phyloP scores from a whole-genome alignment of 2,888 invertebrate genomes.

The Parnassius orleans region DNA sequence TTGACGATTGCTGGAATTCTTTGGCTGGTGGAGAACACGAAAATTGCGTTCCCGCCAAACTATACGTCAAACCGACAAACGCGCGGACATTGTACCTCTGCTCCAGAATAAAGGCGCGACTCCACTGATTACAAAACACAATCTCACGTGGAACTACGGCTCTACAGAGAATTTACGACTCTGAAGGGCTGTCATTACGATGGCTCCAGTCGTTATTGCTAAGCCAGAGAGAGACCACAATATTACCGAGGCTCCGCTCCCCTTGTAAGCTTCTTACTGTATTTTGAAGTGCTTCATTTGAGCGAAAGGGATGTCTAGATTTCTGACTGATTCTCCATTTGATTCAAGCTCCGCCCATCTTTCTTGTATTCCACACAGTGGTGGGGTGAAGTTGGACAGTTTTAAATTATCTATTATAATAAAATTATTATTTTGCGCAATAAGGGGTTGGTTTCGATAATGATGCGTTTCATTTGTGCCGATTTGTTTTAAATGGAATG shows the following conservation, averaged over 20 bases:
- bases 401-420: constrained; percentile 81
- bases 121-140: constrained; percentile 78
- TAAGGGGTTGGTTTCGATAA: constrained; percentile 79
- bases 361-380: constrained; percentile 66
- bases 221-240: constrained; percentile 55
- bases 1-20: constrained; percentile 41
- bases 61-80: constrained; percentile 76
- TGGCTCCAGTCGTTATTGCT: constrained; percentile 51
- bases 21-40: constrained; percentile 41
- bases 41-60: constrained; percentile 70
- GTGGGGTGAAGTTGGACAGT: constrained; percentile 77
- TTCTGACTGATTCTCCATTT: constrained; percentile 56
- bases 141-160: constrained; percentile 74
- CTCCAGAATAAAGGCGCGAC: constrained; percentile 73
- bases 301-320: constrained; percentile 63
- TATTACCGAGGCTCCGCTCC: constrained; percentile 58
- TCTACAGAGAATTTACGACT: constrained; percentile 64
- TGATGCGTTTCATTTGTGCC: constrained; percentile 75
- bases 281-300: constrained; percentile 76
- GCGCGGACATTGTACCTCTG: constrained; percentile 71
- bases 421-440: constrained; percentile 79
- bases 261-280: constrained; percentile 76
- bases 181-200: constrained; percentile 63
- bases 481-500: constrained; percentile 51
- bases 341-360: constrained; percentile 66